Conservation (phyloP, 2,113 vertebrate genomes). For the Pavo muticus region DNA sequence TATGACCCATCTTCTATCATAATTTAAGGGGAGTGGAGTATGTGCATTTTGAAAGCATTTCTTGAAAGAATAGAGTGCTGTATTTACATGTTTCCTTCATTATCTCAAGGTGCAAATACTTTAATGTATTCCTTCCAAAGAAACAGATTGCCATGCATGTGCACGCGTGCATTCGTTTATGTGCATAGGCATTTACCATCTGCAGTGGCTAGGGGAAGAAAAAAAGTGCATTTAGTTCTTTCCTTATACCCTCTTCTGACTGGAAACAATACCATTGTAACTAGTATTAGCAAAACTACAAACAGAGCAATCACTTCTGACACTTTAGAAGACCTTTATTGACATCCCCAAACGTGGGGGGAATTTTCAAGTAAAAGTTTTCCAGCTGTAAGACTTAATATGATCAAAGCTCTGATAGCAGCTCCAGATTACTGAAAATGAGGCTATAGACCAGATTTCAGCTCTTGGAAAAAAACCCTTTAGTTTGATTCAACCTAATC, state of each 20-base stretch:
- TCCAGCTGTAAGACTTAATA: slow-evolving; percentile 70
- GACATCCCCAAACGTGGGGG: slow-evolving; percentile 62
- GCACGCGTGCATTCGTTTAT: not conserved
- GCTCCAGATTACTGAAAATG: slow-evolving; percentile 69
- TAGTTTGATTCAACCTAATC: slow-evolving; percentile 44
- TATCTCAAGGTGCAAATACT: slow-evolving; percentile 46
- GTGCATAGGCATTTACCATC: not conserved
- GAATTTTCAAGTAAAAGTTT: slow-evolving; percentile 77
- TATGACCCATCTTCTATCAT: slow-evolving; percentile 68
- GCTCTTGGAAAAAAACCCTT: not conserved
- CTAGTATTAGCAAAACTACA: slow-evolving; percentile 25
- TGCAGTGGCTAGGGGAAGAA: not conserved
- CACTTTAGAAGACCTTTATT: slow-evolving; percentile 77
- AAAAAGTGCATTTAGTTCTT: not conserved
- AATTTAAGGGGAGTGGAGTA: slow-evolving; percentile 72
- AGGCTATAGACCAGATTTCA: slow-evolving; percentile 30
- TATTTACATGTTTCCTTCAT: slow-evolving; percentile 62
- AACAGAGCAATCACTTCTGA: slow-evolving; percentile 69
- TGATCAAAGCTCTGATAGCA: slow-evolving; percentile 75
- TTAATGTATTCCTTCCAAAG: slow-evolving; percentile 44
- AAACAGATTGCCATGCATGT: not conserved
- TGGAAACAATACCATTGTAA: slow-evolving; percentile 14
- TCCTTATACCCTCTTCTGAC: not conserved
- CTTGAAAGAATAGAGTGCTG: slow-evolving; percentile 59
- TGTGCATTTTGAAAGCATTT: slow-evolving; percentile 70